Evolutionary conservation across 1,140 invertebrate species (phyloP).

Genomic region (Chironomus striatipennis): DNA sequence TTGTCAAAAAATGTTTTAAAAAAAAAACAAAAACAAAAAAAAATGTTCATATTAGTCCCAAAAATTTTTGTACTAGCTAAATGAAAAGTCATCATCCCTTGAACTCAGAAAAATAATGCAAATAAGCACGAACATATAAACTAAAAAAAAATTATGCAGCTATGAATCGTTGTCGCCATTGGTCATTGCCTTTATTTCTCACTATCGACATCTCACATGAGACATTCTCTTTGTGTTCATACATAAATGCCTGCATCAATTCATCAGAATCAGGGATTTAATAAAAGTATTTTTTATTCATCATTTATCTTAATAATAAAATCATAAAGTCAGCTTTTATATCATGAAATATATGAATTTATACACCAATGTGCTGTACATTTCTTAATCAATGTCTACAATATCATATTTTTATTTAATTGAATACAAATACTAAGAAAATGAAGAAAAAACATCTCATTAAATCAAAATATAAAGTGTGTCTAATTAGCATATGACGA

Average conservation of each 20-base stretch:
- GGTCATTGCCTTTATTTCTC: background rate
- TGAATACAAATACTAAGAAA: background rate
- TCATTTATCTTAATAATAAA: slow-evolving; percentile 9
- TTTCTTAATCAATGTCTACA: slow-evolving; percentile 11
- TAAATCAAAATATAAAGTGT: slow-evolving; percentile 21
- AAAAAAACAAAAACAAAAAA: too few relatives aligned
- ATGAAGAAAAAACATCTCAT: slow-evolving; percentile 13
- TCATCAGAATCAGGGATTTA: background rate
- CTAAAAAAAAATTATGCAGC: background rate
- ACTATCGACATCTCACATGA: background rate
- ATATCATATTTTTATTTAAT: background rate
- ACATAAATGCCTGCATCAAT: too few relatives aligned
- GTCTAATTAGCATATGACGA: slow-evolving; percentile 23
- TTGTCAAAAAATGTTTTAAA: too few relatives aligned
- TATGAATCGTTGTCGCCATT: background rate
- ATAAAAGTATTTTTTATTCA: background rate
- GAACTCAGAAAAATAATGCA: too few relatives aligned
- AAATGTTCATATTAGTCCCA: too few relatives aligned
- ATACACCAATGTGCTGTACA: background rate
- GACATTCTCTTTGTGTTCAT: background rate
- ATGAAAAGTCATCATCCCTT: too few relatives aligned
- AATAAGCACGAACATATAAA: too few relatives aligned
- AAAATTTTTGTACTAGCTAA: too few relatives aligned
- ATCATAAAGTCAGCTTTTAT: slow-evolving; percentile 9
- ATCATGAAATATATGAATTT: background rate